Base-by-base conservation (phyloP, 1,140 invertebrate species). In the Pteromalus puparum region DNA sequence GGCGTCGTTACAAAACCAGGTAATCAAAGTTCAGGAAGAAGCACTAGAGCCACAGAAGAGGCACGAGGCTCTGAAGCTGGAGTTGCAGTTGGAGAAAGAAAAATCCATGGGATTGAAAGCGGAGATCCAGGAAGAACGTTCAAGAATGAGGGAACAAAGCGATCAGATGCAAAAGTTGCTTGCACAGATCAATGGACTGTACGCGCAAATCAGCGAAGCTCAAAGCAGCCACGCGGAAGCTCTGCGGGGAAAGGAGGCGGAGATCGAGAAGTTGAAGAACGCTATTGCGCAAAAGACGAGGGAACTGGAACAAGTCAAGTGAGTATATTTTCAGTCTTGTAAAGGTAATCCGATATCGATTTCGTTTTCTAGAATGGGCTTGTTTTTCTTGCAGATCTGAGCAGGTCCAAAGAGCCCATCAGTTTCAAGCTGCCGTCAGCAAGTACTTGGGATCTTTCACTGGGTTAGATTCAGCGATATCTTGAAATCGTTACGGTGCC, bases 341-440 rank as follows among this genome's bases (percentile, higher is more conserved):
- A 1, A 7, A 61, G 4, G 53, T 21, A 61, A 18, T 61, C 21
- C 53, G 53, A 61, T 61, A 21, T 61, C 7, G 53, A n/a, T n/a
- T 61, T 61, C 4, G 0, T 48, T 15, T 48, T 48, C 18, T n/a
- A 4, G 53, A 61, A 4, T 21, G 6, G 79, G 2, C 24, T 30
- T 81, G 26, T 53, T 78, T 42, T 81, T 46, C 86, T 88, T 88
- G 24, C 78, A 92, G 91, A 77, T 87, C 89, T 28, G 89, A 92
- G 77, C 90, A 92, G 87, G 89, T 91, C n/a, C 90, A 92, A 83
- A 88, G 89, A 83, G 90, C 89, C 10, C 88, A 89, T 78, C 89
- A 90, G 61, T 88, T 92, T 77, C 91, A 92, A 79, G 88, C 91
- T n/a, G 91, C 91, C n/a, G 90, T 92, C 28, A 92, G 86, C 24